phyloP scores from a whole-genome alignment of 2,797 vertebrate genomes.

The Ctenopoma kingsleyae region DNA sequence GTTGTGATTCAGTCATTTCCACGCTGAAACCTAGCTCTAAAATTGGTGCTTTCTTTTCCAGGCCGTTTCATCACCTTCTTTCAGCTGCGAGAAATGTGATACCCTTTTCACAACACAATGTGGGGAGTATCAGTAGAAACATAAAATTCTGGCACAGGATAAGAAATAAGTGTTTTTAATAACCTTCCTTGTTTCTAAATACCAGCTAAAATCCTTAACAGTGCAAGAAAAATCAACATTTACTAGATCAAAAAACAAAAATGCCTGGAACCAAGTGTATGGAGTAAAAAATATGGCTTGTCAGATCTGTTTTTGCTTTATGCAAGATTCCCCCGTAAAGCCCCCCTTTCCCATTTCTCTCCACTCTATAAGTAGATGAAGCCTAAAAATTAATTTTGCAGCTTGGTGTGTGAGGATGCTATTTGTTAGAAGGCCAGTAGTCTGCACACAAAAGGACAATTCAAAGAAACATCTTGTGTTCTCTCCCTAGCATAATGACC shows the following conservation, averaged over 20 bases:
- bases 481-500: slow-evolving; percentile 43
- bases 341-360: neutral
- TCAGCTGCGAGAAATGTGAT: slow-evolving; percentile 15
- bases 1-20: slow-evolving; percentile 76
- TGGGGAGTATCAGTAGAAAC: slow-evolving; percentile 21
- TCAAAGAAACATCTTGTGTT: slow-evolving; percentile 59
- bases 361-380: slow-evolving; percentile 28
- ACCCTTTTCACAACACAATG: neutral
- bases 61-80: slow-evolving; percentile 63
- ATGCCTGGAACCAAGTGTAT: neutral
- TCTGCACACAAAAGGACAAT: slow-evolving; percentile 54
- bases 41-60: slow-evolving; percentile 60
- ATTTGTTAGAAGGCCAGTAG: slow-evolving; percentile 53
- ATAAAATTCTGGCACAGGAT: neutral
- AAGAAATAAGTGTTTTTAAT: neutral
- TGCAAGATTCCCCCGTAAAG: slow-evolving; percentile 5
- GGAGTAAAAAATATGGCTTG: slow-evolving; percentile 23
- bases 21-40: slow-evolving; percentile 65
- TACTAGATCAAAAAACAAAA: slow-evolving; percentile 10
- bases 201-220: neutral
- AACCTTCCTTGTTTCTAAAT: neutral
- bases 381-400: slow-evolving; percentile 61
- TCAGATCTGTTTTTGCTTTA: slow-evolving; percentile 19
- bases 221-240: neutral
- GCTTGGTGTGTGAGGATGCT: slow-evolving; percentile 52